These are phyloP conservation scores for Parnassius apollo DNA, from an alignment of 2,888 invertebrate species.

Conservation along the genomic window DNA sequence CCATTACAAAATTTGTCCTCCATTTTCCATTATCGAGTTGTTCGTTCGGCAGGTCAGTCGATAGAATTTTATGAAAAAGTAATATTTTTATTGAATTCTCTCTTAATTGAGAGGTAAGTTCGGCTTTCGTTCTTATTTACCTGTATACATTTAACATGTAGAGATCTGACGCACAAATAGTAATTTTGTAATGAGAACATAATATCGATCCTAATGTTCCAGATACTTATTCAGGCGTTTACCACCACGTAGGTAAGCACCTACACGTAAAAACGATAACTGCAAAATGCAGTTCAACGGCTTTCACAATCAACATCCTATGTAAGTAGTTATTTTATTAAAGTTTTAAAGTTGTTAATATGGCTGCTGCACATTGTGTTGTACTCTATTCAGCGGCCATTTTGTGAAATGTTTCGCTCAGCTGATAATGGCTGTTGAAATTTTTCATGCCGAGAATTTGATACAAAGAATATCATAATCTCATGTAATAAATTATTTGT, in stretches of 20 bases:
- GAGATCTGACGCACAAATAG: no score
- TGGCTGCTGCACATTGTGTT: slow-evolving; percentile 21
- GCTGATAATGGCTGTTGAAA: slow-evolving; percentile 57
- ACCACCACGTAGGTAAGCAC: slow-evolving; percentile 57
- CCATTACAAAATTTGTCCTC: slow-evolving; percentile 32
- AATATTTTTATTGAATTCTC: slow-evolving; percentile 64
- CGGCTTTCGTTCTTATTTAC: not conserved
- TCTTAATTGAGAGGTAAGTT: slow-evolving; percentile 74
- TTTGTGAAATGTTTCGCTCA: slow-evolving; percentile 73
- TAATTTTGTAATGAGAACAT: not conserved
- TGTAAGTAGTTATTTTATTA: slow-evolving; percentile 54
- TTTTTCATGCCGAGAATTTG: not conserved
- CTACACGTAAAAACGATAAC: slow-evolving; percentile 39
- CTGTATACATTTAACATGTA: no score
- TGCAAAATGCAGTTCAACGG: slow-evolving; percentile 77
- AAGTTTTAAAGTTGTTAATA: slow-evolving; percentile 7
- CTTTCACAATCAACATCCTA: slow-evolving; percentile 76
- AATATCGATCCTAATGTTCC: slow-evolving; percentile 43
- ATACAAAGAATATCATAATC: no score
- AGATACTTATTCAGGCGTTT: slow-evolving; percentile 68
- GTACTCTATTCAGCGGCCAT: slow-evolving; percentile 66
- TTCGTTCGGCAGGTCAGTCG: slow-evolving; percentile 82
- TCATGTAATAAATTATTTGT: no score
- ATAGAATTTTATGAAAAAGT: slow-evolving; percentile 65
- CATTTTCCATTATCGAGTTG: slow-evolving; percentile 80